Evolutionary conservation across 2,797 vertebrate species (phyloP).

Genomic region (Lindbergichthys nudifrons): DNA sequence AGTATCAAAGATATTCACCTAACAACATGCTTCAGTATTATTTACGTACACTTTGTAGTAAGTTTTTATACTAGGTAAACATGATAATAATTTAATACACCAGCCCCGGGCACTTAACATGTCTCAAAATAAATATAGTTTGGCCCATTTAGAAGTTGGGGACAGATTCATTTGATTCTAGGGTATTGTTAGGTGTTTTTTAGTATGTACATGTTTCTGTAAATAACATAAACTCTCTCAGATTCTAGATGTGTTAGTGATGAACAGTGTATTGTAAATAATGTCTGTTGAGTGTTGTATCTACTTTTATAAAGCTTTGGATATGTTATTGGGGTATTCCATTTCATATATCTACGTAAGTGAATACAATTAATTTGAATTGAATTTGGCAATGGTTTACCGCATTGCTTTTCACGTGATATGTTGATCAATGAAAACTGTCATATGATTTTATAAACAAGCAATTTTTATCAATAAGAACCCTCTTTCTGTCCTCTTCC

Average conservation of each 20-base stretch:
- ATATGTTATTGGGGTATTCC: no score
- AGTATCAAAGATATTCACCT: conserved; percentile 18
- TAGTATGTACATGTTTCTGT: no score
- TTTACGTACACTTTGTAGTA: neutral
- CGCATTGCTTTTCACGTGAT: neutral
- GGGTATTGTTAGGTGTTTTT: no score
- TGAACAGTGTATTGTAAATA: no score
- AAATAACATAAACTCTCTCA: no score
- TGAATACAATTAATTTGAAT: no score
- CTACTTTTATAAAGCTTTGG: no score
- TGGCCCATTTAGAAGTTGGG: no score
- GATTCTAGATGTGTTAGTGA: no score
- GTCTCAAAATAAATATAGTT: neutral
- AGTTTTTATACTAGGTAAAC: neutral
- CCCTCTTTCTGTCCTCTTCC: neutral
- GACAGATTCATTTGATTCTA: no score
- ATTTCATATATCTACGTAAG: no score
- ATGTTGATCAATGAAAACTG: conserved; percentile 2
- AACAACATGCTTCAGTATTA: conserved; percentile 12
- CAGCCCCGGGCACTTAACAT: neutral
- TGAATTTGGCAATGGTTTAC: neutral
- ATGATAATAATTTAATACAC: neutral
- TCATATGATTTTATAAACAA: conserved; percentile 12
- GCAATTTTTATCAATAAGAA: neutral
- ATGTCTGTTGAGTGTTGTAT: no score